Evolutionary conservation across 37 sponge, comb jelly and placozoan genomes (phyloP).

Genomic region (Chondrilla cf. caribensis): DNA sequence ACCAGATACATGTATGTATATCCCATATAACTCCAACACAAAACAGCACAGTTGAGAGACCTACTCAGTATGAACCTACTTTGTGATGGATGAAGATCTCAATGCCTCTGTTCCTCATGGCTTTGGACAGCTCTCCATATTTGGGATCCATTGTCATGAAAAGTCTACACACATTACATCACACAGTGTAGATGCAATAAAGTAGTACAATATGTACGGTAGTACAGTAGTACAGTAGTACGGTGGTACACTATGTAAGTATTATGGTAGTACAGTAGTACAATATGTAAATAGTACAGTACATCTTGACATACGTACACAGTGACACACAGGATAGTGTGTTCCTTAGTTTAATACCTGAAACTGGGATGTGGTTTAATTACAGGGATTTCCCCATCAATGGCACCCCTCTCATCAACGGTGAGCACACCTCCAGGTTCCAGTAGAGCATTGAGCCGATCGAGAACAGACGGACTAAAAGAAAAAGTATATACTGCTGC

Average conservation of each 20-base stretch:
- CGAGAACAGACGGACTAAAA: conserved; percentile 88
- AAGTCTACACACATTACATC: conserved; percentile 45
- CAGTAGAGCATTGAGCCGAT: conserved; percentile 88
- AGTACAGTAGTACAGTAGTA: no score
- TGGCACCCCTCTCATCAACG: conserved; percentile 86
- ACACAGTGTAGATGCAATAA: not conserved
- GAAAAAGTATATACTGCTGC: not conserved
- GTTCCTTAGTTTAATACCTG: no score
- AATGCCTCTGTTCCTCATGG: conserved; percentile 96
- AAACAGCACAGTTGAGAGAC: no score
- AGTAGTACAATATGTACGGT: not conserved
- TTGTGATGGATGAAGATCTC: conserved; percentile 69
- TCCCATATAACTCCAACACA: no score
- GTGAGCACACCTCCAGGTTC: conserved; percentile 82
- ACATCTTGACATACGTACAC: no score
- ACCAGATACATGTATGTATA: no score
- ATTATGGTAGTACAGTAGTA: no score
- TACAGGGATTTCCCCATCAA: conserved; percentile 46
- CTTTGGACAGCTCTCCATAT: conserved; percentile 92
- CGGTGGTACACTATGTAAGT: no score
- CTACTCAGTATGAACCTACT: no score
- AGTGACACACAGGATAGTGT: no score
- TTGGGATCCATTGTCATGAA: conserved; percentile 89
- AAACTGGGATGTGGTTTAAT: conserved; percentile 87
- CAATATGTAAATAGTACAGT: not conserved